A percentile compares a stretch with the other conserved stretches of the same genome.
These are phyloP conservation scores for Haemorhous mexicanus DNA, from an alignment of 2,113 vertebrate species.

Conservation along the genomic window DNA sequence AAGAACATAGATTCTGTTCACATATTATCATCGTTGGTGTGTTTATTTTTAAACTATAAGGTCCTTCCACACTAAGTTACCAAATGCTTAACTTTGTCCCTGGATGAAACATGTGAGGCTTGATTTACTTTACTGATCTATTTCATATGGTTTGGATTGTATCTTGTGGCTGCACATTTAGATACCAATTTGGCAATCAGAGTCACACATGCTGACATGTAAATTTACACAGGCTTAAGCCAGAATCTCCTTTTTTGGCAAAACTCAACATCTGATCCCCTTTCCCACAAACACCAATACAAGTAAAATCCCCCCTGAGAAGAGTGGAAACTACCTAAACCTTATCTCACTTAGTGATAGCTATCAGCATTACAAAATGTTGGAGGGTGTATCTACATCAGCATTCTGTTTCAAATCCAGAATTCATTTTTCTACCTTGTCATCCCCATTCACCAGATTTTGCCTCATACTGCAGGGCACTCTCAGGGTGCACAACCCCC, in stretches of 20 bases:
- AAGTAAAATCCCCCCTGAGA: background rate
- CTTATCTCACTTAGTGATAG: background rate
- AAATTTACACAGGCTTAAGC: constrained; percentile 13
- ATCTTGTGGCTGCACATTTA: background rate
- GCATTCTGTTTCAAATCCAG: background rate
- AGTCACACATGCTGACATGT: constrained; percentile 1
- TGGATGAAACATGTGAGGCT: background rate
- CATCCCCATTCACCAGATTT: background rate
- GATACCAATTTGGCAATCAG: background rate
- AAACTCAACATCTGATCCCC: background rate
- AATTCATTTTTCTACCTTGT: background rate
- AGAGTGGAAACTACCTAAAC: background rate
- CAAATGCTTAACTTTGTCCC: background rate
- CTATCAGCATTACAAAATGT: background rate
- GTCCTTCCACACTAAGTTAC: background rate
- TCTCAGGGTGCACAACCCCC: background rate
- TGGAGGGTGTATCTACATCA: background rate
- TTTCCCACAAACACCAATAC: background rate
- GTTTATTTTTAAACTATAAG: background rate
- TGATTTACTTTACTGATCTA: constrained; percentile 3
- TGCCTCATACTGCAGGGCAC: background rate
- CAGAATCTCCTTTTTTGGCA: background rate
- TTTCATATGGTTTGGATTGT: background rate
- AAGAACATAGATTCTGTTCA: background rate
- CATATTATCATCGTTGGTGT: background rate